These are phyloP conservation scores for Helostoma temminkii DNA, from an alignment of 2,797 vertebrate genomes.

Conservation along the genomic window DNA sequence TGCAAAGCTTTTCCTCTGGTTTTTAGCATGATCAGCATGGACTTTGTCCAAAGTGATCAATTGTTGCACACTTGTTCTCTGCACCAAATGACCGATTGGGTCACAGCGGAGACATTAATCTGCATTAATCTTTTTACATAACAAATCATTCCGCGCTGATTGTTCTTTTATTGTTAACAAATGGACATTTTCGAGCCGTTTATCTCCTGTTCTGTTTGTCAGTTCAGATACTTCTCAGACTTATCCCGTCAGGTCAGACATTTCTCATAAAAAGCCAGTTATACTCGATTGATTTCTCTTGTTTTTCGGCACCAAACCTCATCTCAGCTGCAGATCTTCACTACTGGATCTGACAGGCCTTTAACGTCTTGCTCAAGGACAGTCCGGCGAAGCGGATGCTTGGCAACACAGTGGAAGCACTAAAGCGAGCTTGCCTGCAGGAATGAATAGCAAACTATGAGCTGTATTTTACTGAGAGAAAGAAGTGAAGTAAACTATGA, in stretches of 20 bases:
- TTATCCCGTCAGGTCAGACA: background rate
- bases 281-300: constrained; percentile 21
- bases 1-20: background rate
- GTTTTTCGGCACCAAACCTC: background rate
- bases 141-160: background rate
- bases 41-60: constrained; percentile 38
- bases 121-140: background rate
- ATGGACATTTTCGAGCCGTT: background rate
- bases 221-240: background rate
- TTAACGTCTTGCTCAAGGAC: constrained; percentile 45
- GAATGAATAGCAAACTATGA: background rate
- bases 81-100: background rate
- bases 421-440: constrained; percentile 17
- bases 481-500: constrained; percentile 1
- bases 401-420: background rate
- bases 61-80: background rate
- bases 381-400: constrained; percentile 2
- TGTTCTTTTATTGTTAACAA: background rate
- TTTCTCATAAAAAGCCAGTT: background rate
- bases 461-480: background rate
- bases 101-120: background rate
- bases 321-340: constrained; percentile 12
- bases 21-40: background rate
- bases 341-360: constrained; percentile 20
- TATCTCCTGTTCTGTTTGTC: background rate